Conservation (phyloP, 2,797 vertebrate genomes). For the Cryptoprocta ferox region DNA sequence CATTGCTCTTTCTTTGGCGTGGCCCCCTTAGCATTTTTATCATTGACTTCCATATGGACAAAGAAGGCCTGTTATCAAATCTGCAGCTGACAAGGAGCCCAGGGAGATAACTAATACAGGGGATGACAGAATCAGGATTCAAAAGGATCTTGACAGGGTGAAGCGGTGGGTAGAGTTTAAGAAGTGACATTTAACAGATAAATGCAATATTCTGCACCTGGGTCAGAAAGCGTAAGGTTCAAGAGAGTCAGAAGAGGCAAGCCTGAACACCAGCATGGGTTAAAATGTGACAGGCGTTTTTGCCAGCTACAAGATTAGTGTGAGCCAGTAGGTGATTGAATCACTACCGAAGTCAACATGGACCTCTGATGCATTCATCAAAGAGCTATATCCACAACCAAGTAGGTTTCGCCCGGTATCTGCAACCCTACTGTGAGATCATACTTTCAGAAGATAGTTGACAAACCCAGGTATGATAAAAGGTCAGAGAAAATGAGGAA, state of each 20-base stretch:
- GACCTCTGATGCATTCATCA: neutral
- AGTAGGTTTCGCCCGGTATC: neutral
- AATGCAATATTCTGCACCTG: conserved; percentile 69
- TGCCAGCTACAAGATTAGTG: neutral
- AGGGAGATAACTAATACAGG: neutral
- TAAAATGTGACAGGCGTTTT: conserved; percentile 30
- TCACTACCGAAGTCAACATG: neutral
- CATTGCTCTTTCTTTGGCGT: neutral
- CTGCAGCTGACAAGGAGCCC: conserved; percentile 44
- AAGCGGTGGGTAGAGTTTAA: neutral
- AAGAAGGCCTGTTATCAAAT: conserved; percentile 62
- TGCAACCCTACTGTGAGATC: neutral
- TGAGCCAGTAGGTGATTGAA: neutral
- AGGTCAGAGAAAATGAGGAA: neutral
- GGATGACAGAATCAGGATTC: conserved; percentile 51
- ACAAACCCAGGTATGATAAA: neutral
- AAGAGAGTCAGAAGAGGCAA: conserved; percentile 3
- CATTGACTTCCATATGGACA: conserved; percentile 50
- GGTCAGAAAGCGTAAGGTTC: conserved; percentile 76
- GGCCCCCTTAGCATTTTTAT: conserved; percentile 40
- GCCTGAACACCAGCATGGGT: neutral
- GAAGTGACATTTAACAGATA: conserved; percentile 64
- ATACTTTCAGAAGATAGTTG: neutral
- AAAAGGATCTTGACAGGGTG: conserved; percentile 57
- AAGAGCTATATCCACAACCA: neutral